Base-by-base conservation (phyloP, 1,140 invertebrate species). In the Drosophila parabipectinata region DNA sequence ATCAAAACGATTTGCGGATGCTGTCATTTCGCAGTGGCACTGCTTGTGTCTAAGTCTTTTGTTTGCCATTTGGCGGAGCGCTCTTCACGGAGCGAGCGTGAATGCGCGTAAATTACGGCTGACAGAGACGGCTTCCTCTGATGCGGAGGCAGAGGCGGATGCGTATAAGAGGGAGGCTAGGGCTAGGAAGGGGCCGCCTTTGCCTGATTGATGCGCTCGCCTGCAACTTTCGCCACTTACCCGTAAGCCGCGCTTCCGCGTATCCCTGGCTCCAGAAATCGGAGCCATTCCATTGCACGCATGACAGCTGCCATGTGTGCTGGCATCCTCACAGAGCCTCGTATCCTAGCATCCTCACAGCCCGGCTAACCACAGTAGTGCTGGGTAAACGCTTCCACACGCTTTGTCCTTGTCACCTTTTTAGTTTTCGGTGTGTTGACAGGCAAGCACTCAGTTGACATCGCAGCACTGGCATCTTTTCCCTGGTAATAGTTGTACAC, bases 381-480 rank as follows among this genome's bases (percentile, higher is more conserved):
- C 66, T 77, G 67, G 76, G 73, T 69, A 66, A 58, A 67, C 61
- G 54, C 53, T 68, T 62, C 54, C 59, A 75, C 30, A 50, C 69
- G 75, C 68, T 88, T 88, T 88, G 85, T 88, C 76, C 76, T 74
- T 88, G 83, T 88, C 83, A 88, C 83, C 83, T 89, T 88, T 69
- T 88, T 88, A 88, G 83, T 88, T 88, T 88, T 88, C 37, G 68
- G 83, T 66, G 83, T 88, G 83, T 88, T 88, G 83, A 88, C 83
- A 88, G 74, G 50, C 75, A 21, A 67, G 82, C 82, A 78, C 77
- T 81, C 77, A 78, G 68, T 68, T 81, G 82, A 87, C 82, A 87
- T 56, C 57, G 63, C 79, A 68, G 44, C 58, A 44, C 57, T 60
- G 66, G 9, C 30, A 62, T 39, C 59, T 44, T 37, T 41, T 44